A percentile compares a stretch with the other conserved stretches of the same genome.
Evolutionary conservation across 2,888 invertebrate genomes (phyloP).

Genomic region (Nemurella pictetii): DNA sequence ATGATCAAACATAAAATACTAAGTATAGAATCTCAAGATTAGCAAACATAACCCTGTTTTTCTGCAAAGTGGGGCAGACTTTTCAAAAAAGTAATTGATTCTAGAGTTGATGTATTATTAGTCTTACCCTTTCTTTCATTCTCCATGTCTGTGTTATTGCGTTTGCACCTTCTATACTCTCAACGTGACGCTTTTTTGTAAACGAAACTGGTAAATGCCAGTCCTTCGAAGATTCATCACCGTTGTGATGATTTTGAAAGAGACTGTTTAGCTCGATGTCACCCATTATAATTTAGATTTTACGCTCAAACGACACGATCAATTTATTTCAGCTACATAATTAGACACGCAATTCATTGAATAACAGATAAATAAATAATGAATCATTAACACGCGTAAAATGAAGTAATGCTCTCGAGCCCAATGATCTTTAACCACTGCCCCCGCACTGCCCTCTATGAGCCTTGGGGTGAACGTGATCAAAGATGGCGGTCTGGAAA

Average conservation of each 20-base stretch:
- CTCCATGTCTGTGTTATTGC: conserved; percentile 81
- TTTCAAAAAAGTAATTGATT: background rate
- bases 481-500: background rate
- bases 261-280: conserved; percentile 19
- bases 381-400: background rate
- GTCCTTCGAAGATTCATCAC: conserved; percentile 57
- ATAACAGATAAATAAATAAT: background rate
- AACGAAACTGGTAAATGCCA: conserved; percentile 74
- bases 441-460: background rate
- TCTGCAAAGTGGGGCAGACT: conserved; percentile 1
- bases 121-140: conserved; percentile 83
- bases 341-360: background rate
- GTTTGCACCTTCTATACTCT: conserved; percentile 68
- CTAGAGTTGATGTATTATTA: background rate
- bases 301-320: background rate
- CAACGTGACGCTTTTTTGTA: conserved; percentile 72
- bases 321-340: background rate
- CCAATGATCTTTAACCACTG: too few relatives aligned
- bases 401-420: background rate
- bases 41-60: background rate
- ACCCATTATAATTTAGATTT: background rate
- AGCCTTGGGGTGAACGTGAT: background rate
- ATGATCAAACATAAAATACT: conserved; percentile 38
- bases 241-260: conserved; percentile 21
- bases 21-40: conserved; percentile 14